These are phyloP conservation scores for Eulemur albifrons DNA, from an alignment of 2,797 vertebrate species.

Conservation along the genomic window DNA sequence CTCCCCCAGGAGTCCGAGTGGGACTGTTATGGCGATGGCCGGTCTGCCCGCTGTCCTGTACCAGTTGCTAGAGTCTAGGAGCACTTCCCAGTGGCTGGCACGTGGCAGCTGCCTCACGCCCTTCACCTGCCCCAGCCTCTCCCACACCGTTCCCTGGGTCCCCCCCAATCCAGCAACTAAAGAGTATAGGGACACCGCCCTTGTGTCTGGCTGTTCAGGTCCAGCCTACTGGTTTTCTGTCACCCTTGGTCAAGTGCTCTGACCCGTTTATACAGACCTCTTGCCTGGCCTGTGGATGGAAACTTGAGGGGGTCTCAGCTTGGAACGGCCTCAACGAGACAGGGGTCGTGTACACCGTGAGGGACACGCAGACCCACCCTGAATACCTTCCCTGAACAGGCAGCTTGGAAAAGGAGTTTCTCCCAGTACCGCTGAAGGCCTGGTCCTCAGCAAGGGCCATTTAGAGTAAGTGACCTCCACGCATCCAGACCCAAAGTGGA, in stretches of 20 bases:
- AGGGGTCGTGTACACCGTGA: background rate
- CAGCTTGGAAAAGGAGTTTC: background rate
- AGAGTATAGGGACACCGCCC: background rate
- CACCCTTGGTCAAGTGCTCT: background rate
- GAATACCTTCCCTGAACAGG: background rate
- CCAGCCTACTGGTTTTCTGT: background rate
- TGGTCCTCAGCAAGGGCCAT: background rate
- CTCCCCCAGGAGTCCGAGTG: background rate
- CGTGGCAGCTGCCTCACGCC: background rate
- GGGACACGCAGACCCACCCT: background rate
- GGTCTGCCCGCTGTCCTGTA: background rate
- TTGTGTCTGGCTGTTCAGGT: background rate
- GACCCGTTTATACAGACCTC: background rate
- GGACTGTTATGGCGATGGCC: background rate
- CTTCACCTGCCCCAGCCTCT: background rate
- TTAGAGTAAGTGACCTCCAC: background rate
- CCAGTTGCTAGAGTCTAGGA: background rate
- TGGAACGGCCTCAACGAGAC: background rate
- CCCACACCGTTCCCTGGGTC: background rate
- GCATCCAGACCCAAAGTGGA: background rate
- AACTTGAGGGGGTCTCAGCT: background rate
- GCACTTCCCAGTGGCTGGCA: background rate
- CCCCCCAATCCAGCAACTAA: background rate
- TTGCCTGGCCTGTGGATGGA: background rate
- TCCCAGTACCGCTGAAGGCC: background rate